Percentiles rank a stretch among this genome's conserved stretches.
phyloP scores from a whole-genome alignment of 2,797 vertebrate genomes.

The Lepus townsendii region DNA sequence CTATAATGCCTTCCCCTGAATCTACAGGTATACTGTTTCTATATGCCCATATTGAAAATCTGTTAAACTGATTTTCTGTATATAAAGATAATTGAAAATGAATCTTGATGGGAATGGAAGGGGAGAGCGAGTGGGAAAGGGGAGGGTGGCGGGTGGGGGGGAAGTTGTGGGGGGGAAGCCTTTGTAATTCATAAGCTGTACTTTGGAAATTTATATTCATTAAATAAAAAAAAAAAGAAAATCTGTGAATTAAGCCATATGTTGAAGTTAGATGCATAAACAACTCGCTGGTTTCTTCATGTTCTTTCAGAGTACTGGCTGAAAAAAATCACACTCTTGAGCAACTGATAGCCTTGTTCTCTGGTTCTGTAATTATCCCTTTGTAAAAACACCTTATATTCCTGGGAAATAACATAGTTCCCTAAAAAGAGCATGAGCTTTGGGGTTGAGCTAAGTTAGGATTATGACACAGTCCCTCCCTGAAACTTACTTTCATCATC shows the following conservation, averaged over 20 bases:
- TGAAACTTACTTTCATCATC: neutral
- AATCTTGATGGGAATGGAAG: too few species aligned
- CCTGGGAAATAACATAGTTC: neutral
- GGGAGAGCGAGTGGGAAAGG: too few species aligned
- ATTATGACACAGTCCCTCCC: neutral
- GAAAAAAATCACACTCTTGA: neutral
- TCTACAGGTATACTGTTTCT: neutral
- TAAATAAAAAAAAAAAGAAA: neutral
- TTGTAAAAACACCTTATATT: neutral
- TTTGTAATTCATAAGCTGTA: too few species aligned
- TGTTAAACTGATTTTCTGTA: too few species aligned
- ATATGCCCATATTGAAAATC: rapidly evolving
- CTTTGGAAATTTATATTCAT: too few species aligned
- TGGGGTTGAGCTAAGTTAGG: slow-evolving; percentile 8
- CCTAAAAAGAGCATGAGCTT: neutral
- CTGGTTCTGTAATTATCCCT: neutral
- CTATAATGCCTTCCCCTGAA: neutral
- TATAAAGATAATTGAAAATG: too few species aligned
- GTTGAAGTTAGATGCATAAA: neutral
- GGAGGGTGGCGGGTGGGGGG: too few species aligned
- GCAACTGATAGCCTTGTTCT: neutral
- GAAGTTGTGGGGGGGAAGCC: too few species aligned
- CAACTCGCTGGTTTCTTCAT: neutral
- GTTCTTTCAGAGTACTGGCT: neutral
- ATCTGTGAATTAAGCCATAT: neutral